A percentile compares a stretch with the other conserved stretches of the same genome.
phyloP scores from a whole-genome alignment of 2,888 invertebrate genomes.

The Thymelicus acteon region DNA sequence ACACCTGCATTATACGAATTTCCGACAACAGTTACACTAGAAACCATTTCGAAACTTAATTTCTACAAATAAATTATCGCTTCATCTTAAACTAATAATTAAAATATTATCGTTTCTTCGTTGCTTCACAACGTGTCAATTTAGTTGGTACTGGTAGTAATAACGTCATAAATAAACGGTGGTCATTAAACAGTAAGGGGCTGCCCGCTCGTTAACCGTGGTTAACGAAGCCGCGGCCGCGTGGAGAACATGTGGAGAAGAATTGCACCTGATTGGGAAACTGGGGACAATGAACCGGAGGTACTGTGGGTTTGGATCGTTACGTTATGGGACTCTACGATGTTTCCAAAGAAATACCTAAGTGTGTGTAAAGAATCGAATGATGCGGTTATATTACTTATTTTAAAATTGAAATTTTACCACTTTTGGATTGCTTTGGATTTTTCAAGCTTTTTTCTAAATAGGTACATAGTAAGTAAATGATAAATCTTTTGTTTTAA shows the following conservation, averaged over 20 bases:
- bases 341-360: too few species aligned
- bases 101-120: constrained; percentile 4
- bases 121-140: constrained; percentile 19
- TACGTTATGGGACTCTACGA: background rate
- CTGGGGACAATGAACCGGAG: constrained; percentile 60
- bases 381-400: too few species aligned
- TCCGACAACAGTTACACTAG: background rate
- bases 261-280: constrained; percentile 53
- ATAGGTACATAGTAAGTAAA: too few species aligned
- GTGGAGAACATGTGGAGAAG: constrained; percentile 16
- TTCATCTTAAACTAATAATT: constrained; percentile 8
- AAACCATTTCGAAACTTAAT: background rate
- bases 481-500: too few species aligned
- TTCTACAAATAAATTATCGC: constrained; percentile 11
- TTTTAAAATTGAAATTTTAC: too few species aligned
- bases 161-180: constrained; percentile 18
- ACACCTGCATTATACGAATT: too few species aligned
- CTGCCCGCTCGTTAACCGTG: constrained; percentile 27
- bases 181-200: constrained; percentile 28
- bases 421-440: too few species aligned
- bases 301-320: constrained; percentile 1
- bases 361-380: too few species aligned
- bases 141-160: constrained; percentile 6
- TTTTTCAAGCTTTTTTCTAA: too few species aligned
- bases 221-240: constrained; percentile 20